These are phyloP conservation scores for Eupelmus urozonus DNA, from an alignment of 2,888 invertebrate genomes.

Conservation along the genomic window DNA sequence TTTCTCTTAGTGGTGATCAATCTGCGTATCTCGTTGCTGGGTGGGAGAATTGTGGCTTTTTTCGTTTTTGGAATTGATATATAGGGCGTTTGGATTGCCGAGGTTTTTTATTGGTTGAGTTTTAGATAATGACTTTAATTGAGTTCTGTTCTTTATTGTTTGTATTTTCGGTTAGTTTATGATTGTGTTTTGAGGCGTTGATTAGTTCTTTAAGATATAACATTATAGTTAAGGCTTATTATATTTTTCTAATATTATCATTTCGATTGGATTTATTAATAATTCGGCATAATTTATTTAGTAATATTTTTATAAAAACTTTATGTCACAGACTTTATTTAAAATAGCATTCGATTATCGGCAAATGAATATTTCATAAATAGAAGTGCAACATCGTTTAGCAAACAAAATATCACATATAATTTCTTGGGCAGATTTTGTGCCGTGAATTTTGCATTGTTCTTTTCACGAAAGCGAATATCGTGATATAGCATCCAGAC, in stretches of 20 bases:
- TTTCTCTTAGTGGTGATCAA: constrained; percentile 59
- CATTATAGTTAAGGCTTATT: too few relatives aligned
- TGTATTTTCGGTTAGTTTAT: not conserved
- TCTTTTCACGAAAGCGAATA: constrained; percentile 8
- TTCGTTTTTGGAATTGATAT: constrained; percentile 45
- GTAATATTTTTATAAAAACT: too few relatives aligned
- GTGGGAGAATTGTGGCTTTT: constrained; percentile 4
- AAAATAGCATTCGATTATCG: too few relatives aligned
- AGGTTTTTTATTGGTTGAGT: constrained; percentile 2
- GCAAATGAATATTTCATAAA: too few relatives aligned
- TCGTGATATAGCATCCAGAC: not conserved
- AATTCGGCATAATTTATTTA: too few relatives aligned
- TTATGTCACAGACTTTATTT: too few relatives aligned
- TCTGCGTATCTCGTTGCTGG: constrained; percentile 8
- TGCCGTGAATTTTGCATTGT: constrained; percentile 16
- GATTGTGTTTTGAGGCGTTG: too few relatives aligned
- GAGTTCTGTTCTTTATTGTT: constrained; percentile 53
- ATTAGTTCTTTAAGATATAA: too few relatives aligned
- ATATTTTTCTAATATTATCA: too few relatives aligned
- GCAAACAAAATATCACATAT: not conserved
- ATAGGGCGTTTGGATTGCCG: constrained; percentile 28
- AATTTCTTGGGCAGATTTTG: constrained; percentile 16
- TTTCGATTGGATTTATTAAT: too few relatives aligned
- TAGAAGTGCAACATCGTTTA: too few relatives aligned
- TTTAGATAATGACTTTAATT: not conserved